Evolutionary conservation across 2,888 invertebrate genomes (phyloP).

Genomic region (Pristionchus arcanus): DNA sequence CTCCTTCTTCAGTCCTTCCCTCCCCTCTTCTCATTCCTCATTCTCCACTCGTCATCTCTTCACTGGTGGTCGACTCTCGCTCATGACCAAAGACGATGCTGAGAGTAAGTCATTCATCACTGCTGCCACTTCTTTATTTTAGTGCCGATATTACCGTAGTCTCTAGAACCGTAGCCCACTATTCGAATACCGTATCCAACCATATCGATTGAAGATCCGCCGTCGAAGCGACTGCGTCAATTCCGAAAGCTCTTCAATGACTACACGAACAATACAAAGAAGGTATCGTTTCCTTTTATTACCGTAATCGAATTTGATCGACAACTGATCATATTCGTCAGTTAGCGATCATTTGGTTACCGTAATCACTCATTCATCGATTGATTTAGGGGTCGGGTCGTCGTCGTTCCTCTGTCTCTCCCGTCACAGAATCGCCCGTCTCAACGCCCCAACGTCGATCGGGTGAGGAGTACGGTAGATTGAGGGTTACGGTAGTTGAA

Average conservation of each 20-base stretch:
- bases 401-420: background rate
- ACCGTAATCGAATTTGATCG: background rate
- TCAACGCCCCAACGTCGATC: constrained; percentile 1
- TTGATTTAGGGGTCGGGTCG: background rate
- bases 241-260: constrained; percentile 28
- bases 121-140: too few relatives aligned
- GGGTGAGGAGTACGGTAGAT: background rate
- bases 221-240: constrained; percentile 5
- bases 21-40: background rate
- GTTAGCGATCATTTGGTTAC: too few relatives aligned
- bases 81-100: background rate
- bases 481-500: background rate
- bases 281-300: too few relatives aligned
- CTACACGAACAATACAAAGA: constrained; percentile 38
- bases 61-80: constrained; percentile 2
- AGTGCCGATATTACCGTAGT: too few relatives aligned
- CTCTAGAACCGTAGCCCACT: too few relatives aligned
- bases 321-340: background rate
- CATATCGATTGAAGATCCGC: background rate
- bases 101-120: background rate
- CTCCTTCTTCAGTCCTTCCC: background rate
- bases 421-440: background rate
- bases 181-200: background rate
- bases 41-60: background rate
- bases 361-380: background rate